A percentile compares a stretch with the other conserved stretches of the same genome.
Evolutionary conservation across 2,797 vertebrate species (phyloP).

Genomic region (Tinamus major): DNA sequence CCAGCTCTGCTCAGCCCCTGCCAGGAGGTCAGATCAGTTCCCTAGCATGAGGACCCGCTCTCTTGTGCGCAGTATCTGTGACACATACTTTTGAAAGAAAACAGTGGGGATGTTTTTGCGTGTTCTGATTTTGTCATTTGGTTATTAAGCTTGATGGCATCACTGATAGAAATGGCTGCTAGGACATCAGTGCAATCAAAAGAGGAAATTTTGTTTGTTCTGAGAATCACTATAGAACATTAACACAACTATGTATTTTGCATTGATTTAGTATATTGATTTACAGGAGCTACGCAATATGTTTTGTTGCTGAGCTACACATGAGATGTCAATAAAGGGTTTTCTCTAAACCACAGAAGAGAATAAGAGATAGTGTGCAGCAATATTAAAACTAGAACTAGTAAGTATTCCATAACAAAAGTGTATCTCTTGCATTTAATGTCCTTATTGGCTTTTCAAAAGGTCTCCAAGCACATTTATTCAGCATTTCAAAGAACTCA

Average conservation of each 20-base stretch:
- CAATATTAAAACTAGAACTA: background rate
- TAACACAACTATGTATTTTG: background rate
- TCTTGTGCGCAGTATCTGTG: background rate
- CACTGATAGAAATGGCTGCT: background rate
- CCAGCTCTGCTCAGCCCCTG: background rate
- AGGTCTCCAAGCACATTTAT: background rate
- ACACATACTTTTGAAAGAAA: background rate
- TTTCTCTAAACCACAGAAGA: background rate
- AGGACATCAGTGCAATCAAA: background rate
- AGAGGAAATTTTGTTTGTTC: background rate
- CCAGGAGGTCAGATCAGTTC: background rate
- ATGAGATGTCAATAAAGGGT: background rate
- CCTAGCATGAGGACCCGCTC: fast-evolving
- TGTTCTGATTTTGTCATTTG: background rate
- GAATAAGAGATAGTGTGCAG: background rate
- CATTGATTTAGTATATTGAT: background rate
- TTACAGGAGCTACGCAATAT: background rate
- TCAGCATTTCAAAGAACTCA: background rate
- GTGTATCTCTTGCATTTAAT: background rate
- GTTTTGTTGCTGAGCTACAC: background rate
- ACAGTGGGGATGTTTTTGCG: background rate
- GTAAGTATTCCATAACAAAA: background rate
- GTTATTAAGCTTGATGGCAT: background rate
- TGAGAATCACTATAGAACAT: background rate
- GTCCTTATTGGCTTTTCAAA: background rate